Base-by-base conservation (phyloP, 2,888 invertebrate species). In the Bruchidius siliquastri region DNA sequence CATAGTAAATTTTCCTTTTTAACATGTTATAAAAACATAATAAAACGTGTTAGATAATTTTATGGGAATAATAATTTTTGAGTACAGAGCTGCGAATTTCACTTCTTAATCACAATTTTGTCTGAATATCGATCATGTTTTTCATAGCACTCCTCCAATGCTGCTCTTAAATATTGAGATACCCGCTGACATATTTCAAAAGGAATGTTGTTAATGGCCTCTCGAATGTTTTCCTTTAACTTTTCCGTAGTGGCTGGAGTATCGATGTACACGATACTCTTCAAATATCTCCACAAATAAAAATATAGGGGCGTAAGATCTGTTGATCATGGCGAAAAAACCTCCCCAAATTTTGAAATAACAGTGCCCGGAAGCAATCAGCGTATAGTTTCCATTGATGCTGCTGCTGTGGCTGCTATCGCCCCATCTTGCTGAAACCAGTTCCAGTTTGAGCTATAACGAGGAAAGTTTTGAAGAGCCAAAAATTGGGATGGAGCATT, bases 311-410 rank as follows among this genome's bases (percentile, higher is more conserved):
- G 70, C 66, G 73, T 73, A 49, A 73, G 67, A 73, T 73, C 71
- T 71, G 71, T 71, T 49, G 49, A 73, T 70, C 73, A 70, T 73
- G 73, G 70, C 22, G 73, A 70, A 20, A 73, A 70, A 73, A 73
- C 70, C 1, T 73, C 70, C 20, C 70, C 73, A 73, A 66, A 21
- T 70, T 66, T 73, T 70, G 73, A 69, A 30, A 70, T 70, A 70
- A 70, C 70, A 22, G 70, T 70, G 21, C 70, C 70, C 22, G 22
- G 72, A 72, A 72, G 69, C 72, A 72, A n/a, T n/a, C n/a, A n/a
- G n/a, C n/a, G n/a, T 26, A 26, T n/a, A 72, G 20, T 72, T 68
- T 69, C 21, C 69, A 68, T 72, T 72, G 69, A 72, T 72, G 21
- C 20, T 72, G 68, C 68, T 69, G 72, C 21, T 72, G 32, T 71